Evolutionary conservation across 2,888 invertebrate genomes (phyloP), one percentile per base, ranked within the genome.

Genomic region (Cremastinae sp.): DNA sequence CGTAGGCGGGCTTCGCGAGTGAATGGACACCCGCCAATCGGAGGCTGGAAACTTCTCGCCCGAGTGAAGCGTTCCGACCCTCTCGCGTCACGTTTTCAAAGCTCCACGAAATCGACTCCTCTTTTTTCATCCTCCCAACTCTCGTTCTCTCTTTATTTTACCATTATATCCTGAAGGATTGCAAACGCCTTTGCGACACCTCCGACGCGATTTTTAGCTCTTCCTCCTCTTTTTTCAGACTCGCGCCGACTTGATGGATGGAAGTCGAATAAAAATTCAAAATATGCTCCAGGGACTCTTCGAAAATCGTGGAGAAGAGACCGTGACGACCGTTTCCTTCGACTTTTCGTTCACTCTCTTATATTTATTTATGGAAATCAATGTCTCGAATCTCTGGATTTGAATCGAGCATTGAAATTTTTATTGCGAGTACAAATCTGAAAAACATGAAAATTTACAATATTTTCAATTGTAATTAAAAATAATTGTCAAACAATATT

Each of bases 1-100:
- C 80, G 84, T 84, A 82, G 87, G 84, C 84, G 84, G 83, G 81
- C 84, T 81, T 77, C 81, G 80, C 76, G 80, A 84, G 77, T 84
- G 81, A 86, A 86, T 86, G 69, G 81, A 78, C 82, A 80, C 80
- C 80, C 80, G 80, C 84, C 81, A 85, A 81, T 80, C 72, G 80
- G 73, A 78, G 81, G 80, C 80, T 80, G 82, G 80, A 82, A 75
- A 66, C 68, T 2, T 77, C 72, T 79, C 71, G 45, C 47, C 66
- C 68, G 64, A 75, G 69, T 69, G 39, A n/a, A 35, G 41, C n/a
- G 28, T 37, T 45, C 53, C 51, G 62, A 22, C 51, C 47, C 74
- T 35, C 22, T 28, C 5, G 28, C 74, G 74, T 71, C 56, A 37
- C 78, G 58, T 70, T 51, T 49, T 47, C 49, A 28, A n/a, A 64